A percentile compares a stretch with the other conserved stretches of the same genome.
phyloP scores from a whole-genome alignment of 2,797 vertebrate genomes.

The Stomatorhinus walkeri region DNA sequence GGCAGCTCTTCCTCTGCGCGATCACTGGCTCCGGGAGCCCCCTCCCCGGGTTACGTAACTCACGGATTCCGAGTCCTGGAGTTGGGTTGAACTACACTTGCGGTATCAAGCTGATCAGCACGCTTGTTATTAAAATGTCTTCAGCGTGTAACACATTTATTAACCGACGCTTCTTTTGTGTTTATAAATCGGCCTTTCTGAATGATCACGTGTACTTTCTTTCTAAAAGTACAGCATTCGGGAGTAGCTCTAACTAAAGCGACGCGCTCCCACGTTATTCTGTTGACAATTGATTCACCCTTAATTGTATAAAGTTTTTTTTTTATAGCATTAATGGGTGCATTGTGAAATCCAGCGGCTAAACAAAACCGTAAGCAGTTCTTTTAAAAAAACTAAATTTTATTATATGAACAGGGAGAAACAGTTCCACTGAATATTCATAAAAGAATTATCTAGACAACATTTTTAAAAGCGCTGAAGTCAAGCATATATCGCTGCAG shows the following conservation, averaged over 20 bases:
- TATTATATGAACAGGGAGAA: neutral
- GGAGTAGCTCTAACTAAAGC: neutral
- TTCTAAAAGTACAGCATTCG: neutral
- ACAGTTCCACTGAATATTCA: neutral
- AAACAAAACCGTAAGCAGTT: neutral
- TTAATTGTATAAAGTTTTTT: neutral
- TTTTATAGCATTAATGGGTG: neutral
- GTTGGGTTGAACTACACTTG: neutral
- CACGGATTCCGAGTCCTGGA: neutral
- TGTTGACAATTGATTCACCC: neutral
- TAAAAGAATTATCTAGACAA: neutral
- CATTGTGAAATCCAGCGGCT: neutral
- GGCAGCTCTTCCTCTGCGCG: constrained; percentile 1
- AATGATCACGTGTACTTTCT: neutral
- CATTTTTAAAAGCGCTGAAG: neutral
- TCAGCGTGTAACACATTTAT: neutral
- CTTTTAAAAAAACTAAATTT: neutral
- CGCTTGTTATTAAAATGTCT: neutral
- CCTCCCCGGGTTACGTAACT: constrained; percentile 15
- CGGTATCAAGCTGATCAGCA: neutral
- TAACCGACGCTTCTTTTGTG: neutral
- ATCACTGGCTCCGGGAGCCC: neutral
- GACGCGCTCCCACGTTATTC: neutral
- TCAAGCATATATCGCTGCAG: neutral
- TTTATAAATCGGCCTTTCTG: neutral